Evolutionary conservation across 1,140 invertebrate species (phyloP), one percentile per base, ranked within the genome.

Genomic region (Medauroidea extradentata): DNA sequence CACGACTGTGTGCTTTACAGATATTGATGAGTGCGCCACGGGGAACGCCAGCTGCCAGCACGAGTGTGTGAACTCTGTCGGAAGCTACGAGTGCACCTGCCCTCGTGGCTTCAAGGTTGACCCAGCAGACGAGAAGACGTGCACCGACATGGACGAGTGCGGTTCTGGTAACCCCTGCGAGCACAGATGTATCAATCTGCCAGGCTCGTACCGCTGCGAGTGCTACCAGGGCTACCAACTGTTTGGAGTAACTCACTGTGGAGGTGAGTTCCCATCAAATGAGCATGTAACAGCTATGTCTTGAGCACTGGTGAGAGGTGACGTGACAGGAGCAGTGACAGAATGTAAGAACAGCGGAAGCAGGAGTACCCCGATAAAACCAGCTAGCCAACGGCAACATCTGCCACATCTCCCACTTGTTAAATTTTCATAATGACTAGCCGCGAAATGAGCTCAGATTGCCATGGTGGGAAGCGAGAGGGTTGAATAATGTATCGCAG

Each of bases 41-140:
- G 43, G 14, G 41, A 61, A 43, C 71, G 71, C 21, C 2, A 4
- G 51, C 59, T 7, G 25, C 42, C 2, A 41, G 2, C 62, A 69
- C 25, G 25, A 81, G 74, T 75, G 75, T 54, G 77, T 77, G 46
- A 87, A 88, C 66, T 79, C 79, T 16, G 70, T 78, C 1, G 85
- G 85, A 0, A 73, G 78, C 8, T 85, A 85, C 63, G 79, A 82
- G 29, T 72, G 71, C 53, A 55, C 59, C 34, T 72, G 71, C 55
- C 60, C 67, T 24, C 43, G 59, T 43, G 73, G 73, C 8, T 74
- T 64, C 38, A 49, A 57, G n/a, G 23, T 56, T n/a, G 60, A 64
- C 18, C 18, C 34, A 5, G 21, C 29, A 1, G 53, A 56, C 34
- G 53, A 41, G 21, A 43, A 13, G 34, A 11, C 48, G 48, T 70